Evolutionary conservation across 1,140 invertebrate genomes (phyloP).

Genomic region (Formica selysi): DNA sequence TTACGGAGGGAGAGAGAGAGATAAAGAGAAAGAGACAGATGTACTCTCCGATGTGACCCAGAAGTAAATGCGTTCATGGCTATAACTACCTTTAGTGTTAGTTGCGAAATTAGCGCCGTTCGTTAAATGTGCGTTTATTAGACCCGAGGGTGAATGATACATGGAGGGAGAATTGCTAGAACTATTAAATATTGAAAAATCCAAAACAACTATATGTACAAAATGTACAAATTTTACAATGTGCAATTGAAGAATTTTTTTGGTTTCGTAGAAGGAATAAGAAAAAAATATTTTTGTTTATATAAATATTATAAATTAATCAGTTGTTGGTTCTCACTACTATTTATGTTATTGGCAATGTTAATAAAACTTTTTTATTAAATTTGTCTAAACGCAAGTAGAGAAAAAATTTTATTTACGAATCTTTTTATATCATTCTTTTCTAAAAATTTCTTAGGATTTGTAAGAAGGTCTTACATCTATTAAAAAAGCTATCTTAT

Average conservation of each 20-base stretch:
- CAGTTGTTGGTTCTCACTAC: too few species aligned
- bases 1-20: not conserved
- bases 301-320: too few species aligned
- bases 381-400: not conserved
- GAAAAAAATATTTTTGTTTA: too few species aligned
- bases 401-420: not conserved
- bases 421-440: not conserved
- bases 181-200: constrained; percentile 2
- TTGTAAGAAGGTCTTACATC: not conserved
- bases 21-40: not conserved
- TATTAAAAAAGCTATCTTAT: not conserved
- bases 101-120: constrained; percentile 71
- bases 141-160: constrained; percentile 67
- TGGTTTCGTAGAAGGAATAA: too few species aligned
- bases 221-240: not conserved
- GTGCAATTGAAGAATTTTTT: not conserved
- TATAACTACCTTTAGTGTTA: constrained; percentile 34
- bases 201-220: not conserved
- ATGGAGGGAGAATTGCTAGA: constrained; percentile 53
- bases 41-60: constrained; percentile 41
- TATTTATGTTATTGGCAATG: not conserved
- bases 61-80: constrained; percentile 59
- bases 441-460: not conserved
- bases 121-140: constrained; percentile 65
- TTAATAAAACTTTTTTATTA: not conserved